Evolutionary conservation across 1,140 invertebrate species (phyloP), one percentile per base, ranked within the genome.

Genomic region (Drosophila bipectinata): DNA sequence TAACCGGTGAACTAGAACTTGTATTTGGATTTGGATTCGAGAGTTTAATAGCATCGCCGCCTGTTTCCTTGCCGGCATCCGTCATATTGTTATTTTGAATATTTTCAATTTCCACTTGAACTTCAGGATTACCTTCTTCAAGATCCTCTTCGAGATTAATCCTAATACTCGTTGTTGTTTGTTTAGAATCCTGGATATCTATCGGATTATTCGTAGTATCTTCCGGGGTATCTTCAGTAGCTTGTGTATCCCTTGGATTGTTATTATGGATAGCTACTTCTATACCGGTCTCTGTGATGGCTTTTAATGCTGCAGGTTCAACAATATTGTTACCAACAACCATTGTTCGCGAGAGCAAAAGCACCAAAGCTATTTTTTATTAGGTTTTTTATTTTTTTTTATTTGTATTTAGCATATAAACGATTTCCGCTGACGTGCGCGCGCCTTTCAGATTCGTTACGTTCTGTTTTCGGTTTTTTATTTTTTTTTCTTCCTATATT

Each of bases 361-460:
- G 63, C 51, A 67, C 60, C 69, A 78, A 68, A 56, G 58, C 67
- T 69, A 63, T 73, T 72, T 67, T 26, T 14, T 34, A 28, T 28
- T 28, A 6, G 5, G 26, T 54, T 28, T 24, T 12, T 12, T 39
- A 28, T 79, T 26, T 21, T 34, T 54, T 44, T 24, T 59, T 72
- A 55, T 76, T 66, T 57, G 61, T 69, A 44, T 71, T 74, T 77
- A 71, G 78, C 71, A 82, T 62, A 77, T 62, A 72, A 57, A 59
- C 71, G 52, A 82, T 85, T 87, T 87, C 82, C 82, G 82, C 68
- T 88, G 82, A 87, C 83, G 83, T 81, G 78, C 68, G 61, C 49
- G 41, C 47, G 52, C 59, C 60, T 48, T 68, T 62, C 57, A n/a
- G 41, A 10, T 37, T 28, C 12, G 37, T 28, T 56, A 12, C 28